Percentiles rank a stretch among this genome's conserved stretches.
Conservation (phyloP, 2,113 vertebrate genomes). For the Physeter macrocephalus region DNA sequence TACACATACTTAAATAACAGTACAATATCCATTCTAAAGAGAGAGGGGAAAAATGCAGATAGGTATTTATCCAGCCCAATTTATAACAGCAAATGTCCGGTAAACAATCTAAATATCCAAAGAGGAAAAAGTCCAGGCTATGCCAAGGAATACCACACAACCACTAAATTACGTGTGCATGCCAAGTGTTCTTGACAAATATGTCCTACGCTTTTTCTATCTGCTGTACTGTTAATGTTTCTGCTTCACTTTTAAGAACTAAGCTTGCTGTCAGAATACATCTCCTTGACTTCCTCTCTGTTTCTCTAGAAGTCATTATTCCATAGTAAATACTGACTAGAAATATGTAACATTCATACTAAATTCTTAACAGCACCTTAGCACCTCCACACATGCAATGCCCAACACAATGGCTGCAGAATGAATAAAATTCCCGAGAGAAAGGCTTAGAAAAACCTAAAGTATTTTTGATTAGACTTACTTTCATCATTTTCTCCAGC, state of each 20-base stretch:
- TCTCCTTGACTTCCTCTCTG: not conserved
- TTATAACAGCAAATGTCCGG: not conserved
- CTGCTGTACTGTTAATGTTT: not conserved
- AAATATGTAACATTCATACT: not conserved
- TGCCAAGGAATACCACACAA: not conserved
- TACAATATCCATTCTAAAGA: not conserved
- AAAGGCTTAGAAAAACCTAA: not conserved
- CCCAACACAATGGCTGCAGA: not conserved
- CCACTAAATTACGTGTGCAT: not conserved
- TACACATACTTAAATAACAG: not conserved
- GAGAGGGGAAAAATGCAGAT: not conserved
- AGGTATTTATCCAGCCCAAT: not conserved
- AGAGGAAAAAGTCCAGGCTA: not conserved
- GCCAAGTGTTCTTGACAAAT: not conserved
- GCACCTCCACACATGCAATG: not conserved
- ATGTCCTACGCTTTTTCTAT: not conserved
- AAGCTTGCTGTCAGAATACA: not conserved
- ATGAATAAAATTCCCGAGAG: not conserved
- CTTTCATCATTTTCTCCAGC: conserved; percentile 93
- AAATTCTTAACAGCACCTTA: not conserved
- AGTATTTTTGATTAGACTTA: conserved; percentile 79
- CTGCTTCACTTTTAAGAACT: not conserved
- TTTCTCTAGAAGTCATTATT: not conserved
- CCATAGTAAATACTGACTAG: not conserved
- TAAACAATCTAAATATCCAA: not conserved